These are phyloP conservation scores for Pipistrellus pygmaeus DNA, from an alignment of 2,797 vertebrate species.

Conservation along the genomic window DNA sequence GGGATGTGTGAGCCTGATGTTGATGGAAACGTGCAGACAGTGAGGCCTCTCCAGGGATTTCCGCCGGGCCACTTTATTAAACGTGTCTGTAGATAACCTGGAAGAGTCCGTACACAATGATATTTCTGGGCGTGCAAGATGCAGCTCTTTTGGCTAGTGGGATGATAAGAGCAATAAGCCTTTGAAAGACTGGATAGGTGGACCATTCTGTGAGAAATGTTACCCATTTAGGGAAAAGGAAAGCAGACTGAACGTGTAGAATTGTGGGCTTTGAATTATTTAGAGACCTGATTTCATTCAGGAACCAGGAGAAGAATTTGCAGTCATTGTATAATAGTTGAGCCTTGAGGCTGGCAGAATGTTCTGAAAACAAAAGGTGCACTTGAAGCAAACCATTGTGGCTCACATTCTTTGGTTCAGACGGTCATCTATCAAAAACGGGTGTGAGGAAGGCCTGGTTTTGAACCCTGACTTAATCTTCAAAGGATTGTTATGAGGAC, in stretches of 20 bases:
- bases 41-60: constrained; percentile 43
- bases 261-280: constrained; percentile 20
- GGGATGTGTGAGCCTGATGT: constrained; percentile 27
- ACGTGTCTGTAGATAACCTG: constrained; percentile 56
- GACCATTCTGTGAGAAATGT: neutral
- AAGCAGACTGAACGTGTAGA: constrained; percentile 50
- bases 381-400: neutral
- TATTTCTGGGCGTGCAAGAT: neutral
- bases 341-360: neutral
- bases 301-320: constrained; percentile 20
- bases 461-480: constrained; percentile 11
- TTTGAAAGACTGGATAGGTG: constrained; percentile 44
- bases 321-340: neutral
- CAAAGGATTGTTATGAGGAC: neutral
- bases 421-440: neutral
- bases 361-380: constrained; percentile 10
- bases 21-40: constrained; percentile 40
- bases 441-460: neutral
- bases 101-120: constrained; percentile 24
- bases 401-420: neutral
- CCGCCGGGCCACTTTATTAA: constrained; percentile 38
- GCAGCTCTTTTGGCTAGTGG: constrained; percentile 43
- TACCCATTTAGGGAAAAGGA: constrained; percentile 15
- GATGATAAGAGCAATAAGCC: constrained; percentile 11
- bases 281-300: constrained; percentile 47